A percentile compares a stretch with the other conserved stretches of the same genome.
phyloP scores from a whole-genome alignment of 2,113 vertebrate genomes.

The Glareola pratincola region DNA sequence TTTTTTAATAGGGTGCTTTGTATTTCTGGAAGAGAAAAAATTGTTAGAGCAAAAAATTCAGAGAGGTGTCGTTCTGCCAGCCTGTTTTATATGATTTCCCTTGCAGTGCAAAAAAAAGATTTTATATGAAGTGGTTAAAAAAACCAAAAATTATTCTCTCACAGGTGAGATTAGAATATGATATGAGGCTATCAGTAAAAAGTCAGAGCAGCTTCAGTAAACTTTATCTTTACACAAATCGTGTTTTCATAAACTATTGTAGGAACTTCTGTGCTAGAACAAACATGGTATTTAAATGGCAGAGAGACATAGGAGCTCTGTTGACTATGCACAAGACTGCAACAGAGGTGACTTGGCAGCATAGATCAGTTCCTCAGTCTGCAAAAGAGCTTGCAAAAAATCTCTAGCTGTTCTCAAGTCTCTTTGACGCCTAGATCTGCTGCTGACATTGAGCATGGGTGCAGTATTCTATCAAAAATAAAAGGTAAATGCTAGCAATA shows the following conservation, averaged over 20 bases:
- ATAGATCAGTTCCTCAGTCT: neutral
- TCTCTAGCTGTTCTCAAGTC: neutral
- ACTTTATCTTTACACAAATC: neutral
- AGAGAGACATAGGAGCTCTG: neutral
- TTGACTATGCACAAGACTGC: neutral
- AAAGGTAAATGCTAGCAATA: neutral
- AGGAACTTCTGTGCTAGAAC: neutral
- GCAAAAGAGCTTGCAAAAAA: neutral
- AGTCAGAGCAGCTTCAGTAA: neutral
- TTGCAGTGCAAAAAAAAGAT: neutral
- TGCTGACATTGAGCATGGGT: accelerated
- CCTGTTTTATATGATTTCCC: neutral
- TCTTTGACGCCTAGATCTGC: neutral
- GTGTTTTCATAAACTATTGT: neutral
- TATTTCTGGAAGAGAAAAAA: neutral
- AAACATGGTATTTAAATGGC: neutral
- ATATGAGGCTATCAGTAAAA: neutral
- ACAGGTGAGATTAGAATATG: neutral
- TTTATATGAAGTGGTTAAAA: neutral
- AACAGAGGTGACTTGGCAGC: neutral
- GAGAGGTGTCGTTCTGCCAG: neutral
- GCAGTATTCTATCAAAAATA: neutral
- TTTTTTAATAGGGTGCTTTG: neutral
- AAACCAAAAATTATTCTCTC: neutral
- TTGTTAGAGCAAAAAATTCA: neutral